These are phyloP conservation scores for Branchipolynoe longqiensis DNA, from an alignment of 2,888 invertebrate species.

Conservation along the genomic window DNA sequence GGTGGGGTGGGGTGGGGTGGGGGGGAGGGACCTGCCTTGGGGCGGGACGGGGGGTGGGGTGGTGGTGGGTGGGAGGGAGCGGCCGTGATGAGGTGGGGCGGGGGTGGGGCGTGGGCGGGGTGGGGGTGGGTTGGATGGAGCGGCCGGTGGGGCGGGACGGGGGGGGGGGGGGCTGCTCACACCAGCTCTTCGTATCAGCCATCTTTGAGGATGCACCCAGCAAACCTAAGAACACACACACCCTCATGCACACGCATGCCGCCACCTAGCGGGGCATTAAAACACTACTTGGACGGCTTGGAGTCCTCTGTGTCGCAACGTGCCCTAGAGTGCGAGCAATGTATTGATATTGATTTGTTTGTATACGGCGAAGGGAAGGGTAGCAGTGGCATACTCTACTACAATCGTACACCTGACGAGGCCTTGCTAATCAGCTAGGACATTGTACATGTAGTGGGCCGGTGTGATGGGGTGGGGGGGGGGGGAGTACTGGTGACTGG, in stretches of 20 bases:
- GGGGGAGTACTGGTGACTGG: too few species aligned
- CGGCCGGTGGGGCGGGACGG: not conserved
- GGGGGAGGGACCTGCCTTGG: not conserved
- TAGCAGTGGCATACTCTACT: too few species aligned
- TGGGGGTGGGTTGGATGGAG: not conserved
- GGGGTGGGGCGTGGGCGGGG: not conserved
- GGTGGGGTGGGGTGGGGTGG: not conserved
- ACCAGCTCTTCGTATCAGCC: slow-evolving; percentile 31
- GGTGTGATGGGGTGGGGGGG: too few species aligned
- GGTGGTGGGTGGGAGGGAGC: not conserved
- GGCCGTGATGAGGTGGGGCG: slow-evolving; percentile 4
- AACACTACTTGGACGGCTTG: too few species aligned
- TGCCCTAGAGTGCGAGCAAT: not conserved
- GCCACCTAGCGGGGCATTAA: too few species aligned
- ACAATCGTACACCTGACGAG: too few species aligned
- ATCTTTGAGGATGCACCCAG: slow-evolving; percentile 38
- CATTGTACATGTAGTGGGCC: too few species aligned
- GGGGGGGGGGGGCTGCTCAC: not conserved
- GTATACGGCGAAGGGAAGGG: not conserved
- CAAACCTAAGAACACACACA: slow-evolving; percentile 34
- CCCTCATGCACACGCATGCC: too few species aligned
- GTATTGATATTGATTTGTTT: slow-evolving; percentile 38
- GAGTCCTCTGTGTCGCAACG: too few species aligned
- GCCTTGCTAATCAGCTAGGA: too few species aligned
- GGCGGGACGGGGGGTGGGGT: not conserved